phyloP scores from a whole-genome alignment of 2,888 invertebrate species.

The Chymomyza caudatula region DNA sequence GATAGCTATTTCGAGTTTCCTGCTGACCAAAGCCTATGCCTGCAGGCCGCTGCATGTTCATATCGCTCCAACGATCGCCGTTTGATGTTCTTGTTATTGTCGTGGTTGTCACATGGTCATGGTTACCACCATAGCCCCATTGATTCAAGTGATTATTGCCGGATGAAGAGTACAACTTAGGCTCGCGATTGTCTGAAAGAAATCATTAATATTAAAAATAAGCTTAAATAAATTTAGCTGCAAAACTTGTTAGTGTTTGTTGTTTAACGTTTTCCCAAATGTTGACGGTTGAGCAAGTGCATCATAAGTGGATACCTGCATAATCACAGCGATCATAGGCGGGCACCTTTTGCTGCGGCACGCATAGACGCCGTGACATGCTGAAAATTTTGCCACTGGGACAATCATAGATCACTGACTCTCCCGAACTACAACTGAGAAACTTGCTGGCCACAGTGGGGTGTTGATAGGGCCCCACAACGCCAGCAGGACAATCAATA shows the following conservation, averaged over 20 bases:
- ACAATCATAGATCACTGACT: slow-evolving; percentile 78
- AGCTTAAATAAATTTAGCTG: neutral
- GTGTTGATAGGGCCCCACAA: slow-evolving; percentile 64
- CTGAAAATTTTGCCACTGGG: slow-evolving; percentile 79
- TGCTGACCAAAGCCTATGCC: slow-evolving; percentile 41
- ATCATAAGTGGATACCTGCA: neutral
- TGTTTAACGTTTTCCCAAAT: neutral
- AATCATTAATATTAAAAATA: neutral
- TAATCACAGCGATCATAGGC: slow-evolving; percentile 47
- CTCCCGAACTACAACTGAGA: slow-evolving; percentile 82
- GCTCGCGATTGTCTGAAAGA: slow-evolving; percentile 49
- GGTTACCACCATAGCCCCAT: slow-evolving; percentile 22
- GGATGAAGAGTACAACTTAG: slow-evolving; percentile 28
- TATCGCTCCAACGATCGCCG: slow-evolving; percentile 70
- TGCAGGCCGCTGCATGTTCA: slow-evolving; percentile 73
- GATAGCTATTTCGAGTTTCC: neutral
- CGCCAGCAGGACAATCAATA: slow-evolving; percentile 43
- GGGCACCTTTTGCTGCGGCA: slow-evolving; percentile 79
- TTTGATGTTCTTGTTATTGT: slow-evolving; percentile 24
- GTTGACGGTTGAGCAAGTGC: neutral
- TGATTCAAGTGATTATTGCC: slow-evolving; percentile 1
- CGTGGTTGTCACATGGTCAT: slow-evolving; percentile 32
- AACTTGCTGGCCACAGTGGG: slow-evolving; percentile 81
- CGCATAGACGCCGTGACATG: slow-evolving; percentile 79
- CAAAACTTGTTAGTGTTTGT: neutral